Percentiles rank a stretch among this genome's conserved stretches.
These are phyloP conservation scores for Tokudaia tokunoshimensis DNA, from an alignment of 2,797 vertebrate genomes.

Conservation along the genomic window DNA sequence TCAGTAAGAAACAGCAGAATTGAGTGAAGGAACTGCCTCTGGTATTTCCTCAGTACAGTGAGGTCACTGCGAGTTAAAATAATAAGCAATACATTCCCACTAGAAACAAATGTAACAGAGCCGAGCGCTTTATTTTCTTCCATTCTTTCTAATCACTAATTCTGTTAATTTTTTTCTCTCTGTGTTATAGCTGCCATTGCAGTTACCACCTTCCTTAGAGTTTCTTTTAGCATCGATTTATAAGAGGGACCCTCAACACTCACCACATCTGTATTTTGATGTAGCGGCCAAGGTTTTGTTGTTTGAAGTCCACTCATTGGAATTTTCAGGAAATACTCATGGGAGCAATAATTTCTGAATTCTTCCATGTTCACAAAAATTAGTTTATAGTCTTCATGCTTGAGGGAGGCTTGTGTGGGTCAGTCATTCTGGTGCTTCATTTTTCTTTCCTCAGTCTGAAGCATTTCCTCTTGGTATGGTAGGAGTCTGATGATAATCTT, in stretches of 20 bases:
- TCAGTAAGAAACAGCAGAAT: neutral
- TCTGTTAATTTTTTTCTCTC: neutral
- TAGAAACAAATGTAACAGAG: neutral
- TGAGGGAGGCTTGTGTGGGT: neutral
- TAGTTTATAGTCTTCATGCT: neutral
- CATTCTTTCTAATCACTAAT: neutral
- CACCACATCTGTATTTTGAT: neutral
- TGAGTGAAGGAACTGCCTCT: neutral
- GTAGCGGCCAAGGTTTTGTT: neutral
- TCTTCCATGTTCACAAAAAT: neutral
- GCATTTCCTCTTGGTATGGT: neutral
- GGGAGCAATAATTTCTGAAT: conserved; percentile 3
- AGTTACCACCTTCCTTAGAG: neutral
- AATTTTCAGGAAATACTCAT: neutral
- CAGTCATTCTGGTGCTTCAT: neutral
- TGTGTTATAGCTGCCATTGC: neutral
- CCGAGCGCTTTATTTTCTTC: neutral
- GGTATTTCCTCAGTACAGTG: neutral
- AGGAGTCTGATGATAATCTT: neutral
- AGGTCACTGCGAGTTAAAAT: neutral
- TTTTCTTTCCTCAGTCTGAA: neutral
- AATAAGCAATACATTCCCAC: neutral
- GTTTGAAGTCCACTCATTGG: neutral
- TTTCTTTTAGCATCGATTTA: neutral
- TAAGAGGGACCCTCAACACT: neutral